phyloP scores from a whole-genome alignment of 1,140 invertebrate genomes.

The Papilio aristodemus region DNA sequence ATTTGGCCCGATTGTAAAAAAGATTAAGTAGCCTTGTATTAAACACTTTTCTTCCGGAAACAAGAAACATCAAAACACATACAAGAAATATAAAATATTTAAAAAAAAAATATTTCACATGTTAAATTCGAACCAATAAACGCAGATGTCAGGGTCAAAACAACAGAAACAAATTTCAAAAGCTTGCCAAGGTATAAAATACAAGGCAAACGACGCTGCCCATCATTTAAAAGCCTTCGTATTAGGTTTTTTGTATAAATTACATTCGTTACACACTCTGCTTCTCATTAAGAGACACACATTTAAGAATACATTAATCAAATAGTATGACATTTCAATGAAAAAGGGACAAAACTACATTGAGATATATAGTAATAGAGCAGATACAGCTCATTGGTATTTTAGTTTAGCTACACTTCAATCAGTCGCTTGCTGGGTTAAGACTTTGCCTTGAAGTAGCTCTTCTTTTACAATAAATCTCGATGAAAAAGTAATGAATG shows the following conservation, averaged over 20 bases:
- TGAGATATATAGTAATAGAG: no score
- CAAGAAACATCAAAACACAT: neutral
- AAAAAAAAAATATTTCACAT: neutral
- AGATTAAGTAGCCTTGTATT: no score
- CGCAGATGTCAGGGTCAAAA: constrained; percentile 24
- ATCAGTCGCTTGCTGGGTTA: no score
- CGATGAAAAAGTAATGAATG: neutral
- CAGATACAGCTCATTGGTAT: no score
- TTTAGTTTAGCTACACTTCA: no score
- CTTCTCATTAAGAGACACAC: no score
- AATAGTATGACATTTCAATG: no score
- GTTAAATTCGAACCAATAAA: neutral
- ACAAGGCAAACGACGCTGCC: constrained; percentile 31
- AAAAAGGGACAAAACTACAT: neutral
- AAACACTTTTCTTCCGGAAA: neutral
- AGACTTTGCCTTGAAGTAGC: no score
- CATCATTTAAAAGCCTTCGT: constrained; percentile 23
- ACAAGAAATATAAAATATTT: neutral
- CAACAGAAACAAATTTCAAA: constrained; percentile 25
- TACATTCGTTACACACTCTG: neutral
- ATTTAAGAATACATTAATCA: no score
- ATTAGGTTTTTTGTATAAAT: constrained; percentile 19
- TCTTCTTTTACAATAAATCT: no score
- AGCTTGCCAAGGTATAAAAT: constrained; percentile 7
- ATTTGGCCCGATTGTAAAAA: no score